Evolutionary conservation across 2,888 invertebrate species (phyloP), one percentile per base, ranked within the genome.

Genomic region (Nyleta sp.): DNA sequence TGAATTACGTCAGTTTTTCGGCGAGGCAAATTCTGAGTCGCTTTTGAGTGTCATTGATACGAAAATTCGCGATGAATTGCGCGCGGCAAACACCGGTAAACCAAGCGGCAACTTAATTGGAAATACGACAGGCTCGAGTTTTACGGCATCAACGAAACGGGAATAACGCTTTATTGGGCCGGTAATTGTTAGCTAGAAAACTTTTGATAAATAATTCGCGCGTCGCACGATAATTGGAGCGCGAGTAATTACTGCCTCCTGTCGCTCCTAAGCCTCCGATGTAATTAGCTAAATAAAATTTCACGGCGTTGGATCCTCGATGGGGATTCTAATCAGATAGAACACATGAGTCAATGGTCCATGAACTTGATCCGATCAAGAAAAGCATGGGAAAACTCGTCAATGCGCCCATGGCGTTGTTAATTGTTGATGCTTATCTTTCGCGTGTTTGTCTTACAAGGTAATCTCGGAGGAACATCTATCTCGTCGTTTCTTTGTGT

Each of bases 351-450:
- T 76, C 64, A 70, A 70, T 76, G 70, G 62, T 70, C 75, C 60
- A 38, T 70, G 62, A 76, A 76, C 64, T 76, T 70, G 75, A 70
- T 60, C 38, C 64, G 50, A 76, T 76, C 70, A 31, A 70, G 75
- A 55, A 57, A 57, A 76, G 55, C 70, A 60, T 70, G 68, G 68
- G 62, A 75, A 75, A 53, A 60, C 74, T 52, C 59, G 74, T 60
- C 46, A 52, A 74, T 53, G 40, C 31, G 38, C 73, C 24, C 59
- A 74, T 57, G 52, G 40, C 52, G 65, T 31, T 67, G 73, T 59
- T 74, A 74, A 74, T 74, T 74, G 67, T 67, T 59, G 73, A 74
- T 74, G 52, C 40, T 74, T 74, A 74, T 74, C 73, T 74, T 73
- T 53, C 44, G 52, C 52, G 24, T 74, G 73, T 73, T 73, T 65